phyloP scores from a whole-genome alignment of 2,797 vertebrate genomes.

The Danio kyathit region DNA sequence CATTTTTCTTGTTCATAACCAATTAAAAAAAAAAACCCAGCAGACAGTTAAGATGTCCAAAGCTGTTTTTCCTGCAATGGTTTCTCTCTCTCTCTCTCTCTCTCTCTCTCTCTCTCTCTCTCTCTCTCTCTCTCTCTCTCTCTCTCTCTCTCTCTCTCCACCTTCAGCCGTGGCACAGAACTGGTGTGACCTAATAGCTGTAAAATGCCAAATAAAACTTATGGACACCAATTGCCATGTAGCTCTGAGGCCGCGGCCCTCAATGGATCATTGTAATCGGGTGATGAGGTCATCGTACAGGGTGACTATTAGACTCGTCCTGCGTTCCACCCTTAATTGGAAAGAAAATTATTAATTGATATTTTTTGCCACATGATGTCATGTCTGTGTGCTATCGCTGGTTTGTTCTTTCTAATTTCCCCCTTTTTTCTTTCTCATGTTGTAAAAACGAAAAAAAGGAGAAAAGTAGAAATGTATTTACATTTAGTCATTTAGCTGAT shows the following conservation, averaged over 20 bases:
- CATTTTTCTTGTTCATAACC: not conserved
- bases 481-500: no score
- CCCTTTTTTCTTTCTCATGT: not conserved
- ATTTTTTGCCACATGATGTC: constrained; percentile 74
- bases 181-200: constrained; percentile 83
- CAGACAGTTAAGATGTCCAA: not conserved
- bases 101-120: constrained; percentile 65
- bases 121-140: constrained; percentile 63
- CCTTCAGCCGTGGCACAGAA: constrained; percentile 75
- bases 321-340: constrained; percentile 62
- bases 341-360: constrained; percentile 67
- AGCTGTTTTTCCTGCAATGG: not conserved
- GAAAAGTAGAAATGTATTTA: no score
- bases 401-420: not conserved
- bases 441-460: no score
- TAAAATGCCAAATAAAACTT: constrained; percentile 86
- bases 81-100: constrained; percentile 63
- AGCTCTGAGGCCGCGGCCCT: constrained; percentile 73
- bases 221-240: constrained; percentile 76
- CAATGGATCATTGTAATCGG: constrained; percentile 85
- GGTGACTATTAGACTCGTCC: constrained; percentile 62
- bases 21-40: not conserved
- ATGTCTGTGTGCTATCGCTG: constrained; percentile 59
- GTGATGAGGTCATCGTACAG: constrained; percentile 79
- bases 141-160: constrained; percentile 70